Evolutionary conservation across 2,888 invertebrate genomes (phyloP).

Genomic region (Agelastica alni): DNA sequence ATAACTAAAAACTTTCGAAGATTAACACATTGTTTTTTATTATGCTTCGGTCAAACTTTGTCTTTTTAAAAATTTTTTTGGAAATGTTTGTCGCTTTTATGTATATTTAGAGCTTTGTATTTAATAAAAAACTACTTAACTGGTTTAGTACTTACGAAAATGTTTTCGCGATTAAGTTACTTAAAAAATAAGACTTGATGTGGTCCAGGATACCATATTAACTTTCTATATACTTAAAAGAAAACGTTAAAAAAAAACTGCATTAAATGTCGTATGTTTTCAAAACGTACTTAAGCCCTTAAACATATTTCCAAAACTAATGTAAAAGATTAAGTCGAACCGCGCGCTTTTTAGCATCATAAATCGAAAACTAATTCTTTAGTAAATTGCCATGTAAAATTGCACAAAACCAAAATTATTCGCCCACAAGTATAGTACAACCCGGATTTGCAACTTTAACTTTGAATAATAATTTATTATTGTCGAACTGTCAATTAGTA

Average conservation of each 20-base stretch:
- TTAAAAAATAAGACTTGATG: too few relatives aligned
- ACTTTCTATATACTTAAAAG: too few relatives aligned
- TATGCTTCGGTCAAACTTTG: conserved; percentile 24
- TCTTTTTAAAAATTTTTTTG: conserved; percentile 8
- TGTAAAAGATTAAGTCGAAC: conserved; percentile 17
- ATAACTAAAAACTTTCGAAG: conserved; percentile 27
- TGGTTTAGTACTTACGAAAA: too few relatives aligned
- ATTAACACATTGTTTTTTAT: conserved; percentile 27
- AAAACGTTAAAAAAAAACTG: too few relatives aligned
- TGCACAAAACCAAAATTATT: conserved; percentile 27
- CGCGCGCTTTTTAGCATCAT: conserved; percentile 4
- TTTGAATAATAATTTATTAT: too few relatives aligned
- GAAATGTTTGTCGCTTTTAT: conserved; percentile 16
- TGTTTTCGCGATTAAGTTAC: too few relatives aligned
- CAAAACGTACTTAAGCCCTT: too few relatives aligned
- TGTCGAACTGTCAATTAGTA: too few relatives aligned
- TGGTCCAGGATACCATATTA: too few relatives aligned
- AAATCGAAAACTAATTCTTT: conserved; percentile 29
- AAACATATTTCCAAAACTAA: not conserved
- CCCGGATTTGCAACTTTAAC: not conserved
- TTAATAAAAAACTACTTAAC: too few relatives aligned
- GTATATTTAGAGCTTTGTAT: too few relatives aligned
- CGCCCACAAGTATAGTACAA: not conserved
- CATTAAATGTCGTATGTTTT: too few relatives aligned
- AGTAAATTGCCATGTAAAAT: conserved; percentile 29